phyloP scores from a whole-genome alignment of 2,113 vertebrate genomes.

The Myxocyprinus asiaticus region DNA sequence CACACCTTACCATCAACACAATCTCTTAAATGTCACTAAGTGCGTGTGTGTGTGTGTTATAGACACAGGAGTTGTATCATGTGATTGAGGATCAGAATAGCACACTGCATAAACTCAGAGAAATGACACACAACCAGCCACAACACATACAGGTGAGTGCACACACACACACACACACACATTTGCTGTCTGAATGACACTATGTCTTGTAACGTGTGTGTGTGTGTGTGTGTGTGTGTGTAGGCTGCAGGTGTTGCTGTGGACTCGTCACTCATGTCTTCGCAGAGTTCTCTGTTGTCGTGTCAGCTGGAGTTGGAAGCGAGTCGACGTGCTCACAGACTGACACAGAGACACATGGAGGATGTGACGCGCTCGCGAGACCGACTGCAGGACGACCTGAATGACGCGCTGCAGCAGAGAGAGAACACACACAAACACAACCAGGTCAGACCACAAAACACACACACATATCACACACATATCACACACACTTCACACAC shows the following conservation, averaged over 20 bases:
- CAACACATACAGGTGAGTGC: slow-evolving; percentile 77
- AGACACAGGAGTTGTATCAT: slow-evolving; percentile 88
- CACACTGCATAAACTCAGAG: slow-evolving; percentile 86
- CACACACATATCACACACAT: not conserved
- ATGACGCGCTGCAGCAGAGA: slow-evolving; percentile 82
- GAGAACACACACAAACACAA: slow-evolving; percentile 88
- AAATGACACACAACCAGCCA: slow-evolving; percentile 80
- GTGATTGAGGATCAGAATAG: slow-evolving; percentile 88
- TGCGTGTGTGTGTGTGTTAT: slow-evolving; percentile 25
- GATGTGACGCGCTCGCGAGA: slow-evolving; percentile 75
- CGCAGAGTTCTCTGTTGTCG: slow-evolving; percentile 85
- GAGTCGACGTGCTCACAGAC: slow-evolving; percentile 76
- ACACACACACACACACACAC: not conserved
- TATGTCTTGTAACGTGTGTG: not conserved
- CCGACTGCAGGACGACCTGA: slow-evolving; percentile 76
- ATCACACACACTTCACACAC: too few relatives aligned
- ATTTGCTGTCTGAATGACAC: not conserved
- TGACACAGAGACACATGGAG: slow-evolving; percentile 80
- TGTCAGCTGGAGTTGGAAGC: slow-evolving; percentile 87
- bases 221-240: not conserved
- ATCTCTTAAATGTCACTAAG: too few relatives aligned
- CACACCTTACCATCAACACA: too few relatives aligned
- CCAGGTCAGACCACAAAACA: slow-evolving; percentile 71
- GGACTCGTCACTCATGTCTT: slow-evolving; percentile 76
- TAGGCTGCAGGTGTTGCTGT: slow-evolving; percentile 64